These are phyloP conservation scores for Cantharis flavilabris DNA, from an alignment of 2,888 invertebrate species.

Conservation along the genomic window DNA sequence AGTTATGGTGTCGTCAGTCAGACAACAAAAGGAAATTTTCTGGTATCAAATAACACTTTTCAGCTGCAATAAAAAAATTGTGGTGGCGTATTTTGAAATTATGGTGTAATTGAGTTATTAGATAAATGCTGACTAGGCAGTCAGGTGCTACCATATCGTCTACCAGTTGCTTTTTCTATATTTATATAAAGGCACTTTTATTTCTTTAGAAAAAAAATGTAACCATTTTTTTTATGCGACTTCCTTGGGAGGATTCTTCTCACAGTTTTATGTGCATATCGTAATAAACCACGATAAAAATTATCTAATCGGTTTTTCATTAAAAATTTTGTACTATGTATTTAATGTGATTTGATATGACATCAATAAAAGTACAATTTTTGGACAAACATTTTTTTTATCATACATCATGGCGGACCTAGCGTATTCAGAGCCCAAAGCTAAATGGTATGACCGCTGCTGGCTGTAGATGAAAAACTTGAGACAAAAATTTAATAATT, in stretches of 20 bases:
- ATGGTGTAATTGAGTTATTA: not conserved
- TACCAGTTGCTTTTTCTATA: not conserved
- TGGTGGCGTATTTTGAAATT: not conserved
- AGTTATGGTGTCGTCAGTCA: not conserved
- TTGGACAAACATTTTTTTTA: not conserved
- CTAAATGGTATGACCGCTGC: too few relatives aligned
- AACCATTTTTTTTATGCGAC: conserved; percentile 31
- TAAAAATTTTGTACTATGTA: not conserved
- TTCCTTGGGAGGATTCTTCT: conserved; percentile 17
- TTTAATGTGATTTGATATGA: not conserved
- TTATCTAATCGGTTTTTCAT: not conserved
- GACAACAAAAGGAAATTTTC: not conserved
- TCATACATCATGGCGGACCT: too few relatives aligned
- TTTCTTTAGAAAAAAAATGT: conserved; percentile 27
- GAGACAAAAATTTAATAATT: not conserved
- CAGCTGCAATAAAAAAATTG: not conserved
- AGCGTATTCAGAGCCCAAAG: too few relatives aligned
- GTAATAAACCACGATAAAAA: conserved; percentile 8
- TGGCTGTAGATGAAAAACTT: not conserved
- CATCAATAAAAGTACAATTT: not conserved
- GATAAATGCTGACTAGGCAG: not conserved
- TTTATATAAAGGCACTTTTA: conserved; percentile 26
- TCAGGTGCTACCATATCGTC: not conserved
- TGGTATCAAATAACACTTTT: not conserved
- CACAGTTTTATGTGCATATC: conserved; percentile 8